These are phyloP conservation scores for Pavo muticus DNA, from an alignment of 2,113 vertebrate genomes.

Conservation along the genomic window DNA sequence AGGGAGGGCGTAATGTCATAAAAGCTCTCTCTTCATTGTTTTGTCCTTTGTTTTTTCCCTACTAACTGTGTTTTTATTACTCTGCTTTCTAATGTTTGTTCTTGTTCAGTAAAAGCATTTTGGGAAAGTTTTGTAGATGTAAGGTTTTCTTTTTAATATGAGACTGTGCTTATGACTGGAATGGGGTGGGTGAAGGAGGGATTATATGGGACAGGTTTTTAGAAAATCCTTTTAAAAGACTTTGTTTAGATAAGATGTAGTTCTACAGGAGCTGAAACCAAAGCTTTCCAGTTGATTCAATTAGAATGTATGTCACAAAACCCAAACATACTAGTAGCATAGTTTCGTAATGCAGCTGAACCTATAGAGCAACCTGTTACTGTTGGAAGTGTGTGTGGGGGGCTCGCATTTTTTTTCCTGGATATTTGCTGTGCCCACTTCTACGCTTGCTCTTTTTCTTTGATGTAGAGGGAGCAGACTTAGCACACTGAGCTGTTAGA, in stretches of 20 bases:
- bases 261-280: neutral
- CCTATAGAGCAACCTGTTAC: neutral
- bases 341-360: neutral
- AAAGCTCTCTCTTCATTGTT: slow-evolving; percentile 25
- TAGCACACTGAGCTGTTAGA: neutral
- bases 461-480: neutral
- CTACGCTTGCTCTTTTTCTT: neutral
- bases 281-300: neutral
- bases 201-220: neutral
- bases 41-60: neutral
- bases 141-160: neutral
- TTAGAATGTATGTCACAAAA: neutral
- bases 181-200: neutral
- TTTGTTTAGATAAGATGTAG: neutral
- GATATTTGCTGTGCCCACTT: neutral
- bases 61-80: neutral
- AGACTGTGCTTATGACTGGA: neutral
- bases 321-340: neutral
- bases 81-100: neutral
- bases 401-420: neutral
- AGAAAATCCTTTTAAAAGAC: neutral
- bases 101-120: neutral
- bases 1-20: neutral
- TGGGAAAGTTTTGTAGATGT: neutral
- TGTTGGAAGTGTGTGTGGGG: rapidly evolving